Evolutionary conservation across 2,113 vertebrate species (phyloP), one percentile per base, ranked within the genome.

Genomic region (Entosphenus tridentatus): DNA sequence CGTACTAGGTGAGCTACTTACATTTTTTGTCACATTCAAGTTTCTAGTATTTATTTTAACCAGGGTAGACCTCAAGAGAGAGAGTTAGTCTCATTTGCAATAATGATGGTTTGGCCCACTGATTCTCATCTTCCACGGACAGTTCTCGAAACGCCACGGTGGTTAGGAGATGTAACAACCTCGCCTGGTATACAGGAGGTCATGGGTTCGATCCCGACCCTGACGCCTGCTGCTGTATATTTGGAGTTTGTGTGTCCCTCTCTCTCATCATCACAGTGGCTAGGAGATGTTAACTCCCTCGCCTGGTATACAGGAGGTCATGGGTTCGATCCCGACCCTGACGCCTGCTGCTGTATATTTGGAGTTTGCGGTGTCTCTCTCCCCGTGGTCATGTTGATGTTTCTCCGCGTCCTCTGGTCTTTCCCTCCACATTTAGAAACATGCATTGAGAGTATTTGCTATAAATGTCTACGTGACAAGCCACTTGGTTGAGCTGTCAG

Each of bases 261-360:
- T 39, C 39, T n/a, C n/a, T n/a, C n/a, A n/a, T n/a, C n/a, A n/a
- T n/a, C n/a, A n/a, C n/a, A n/a, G n/a, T n/a, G n/a, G n/a, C n/a
- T n/a, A n/a, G n/a, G n/a, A n/a, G 18, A 21, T 21, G 18, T 21
- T 21, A 21, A 21, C 3, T 21, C 2, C 18, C 18, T 21, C 18
- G 18, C 18, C 18, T 21, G 18, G 18, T 72, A 96, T 89, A 73
- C 93, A 96, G 76, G 93, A 97, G 80, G 96, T 97, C 78, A 95
- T 81, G 2, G 93, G 96, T 76, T 87, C 86, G 69, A 95, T 88
- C 75, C 79, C 91, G 76, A 90, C 95, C 55, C 96, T 96, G 77
- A 86, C 82, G 73, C 82, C 96, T 71, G 74, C 96, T 70, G 93
- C n/a, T n/a, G n/a, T 91, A 71, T 97, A 91, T 70, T 91, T 95